Evolutionary conservation across 2,113 vertebrate genomes (phyloP).

Genomic region (Trachemys scripta): DNA sequence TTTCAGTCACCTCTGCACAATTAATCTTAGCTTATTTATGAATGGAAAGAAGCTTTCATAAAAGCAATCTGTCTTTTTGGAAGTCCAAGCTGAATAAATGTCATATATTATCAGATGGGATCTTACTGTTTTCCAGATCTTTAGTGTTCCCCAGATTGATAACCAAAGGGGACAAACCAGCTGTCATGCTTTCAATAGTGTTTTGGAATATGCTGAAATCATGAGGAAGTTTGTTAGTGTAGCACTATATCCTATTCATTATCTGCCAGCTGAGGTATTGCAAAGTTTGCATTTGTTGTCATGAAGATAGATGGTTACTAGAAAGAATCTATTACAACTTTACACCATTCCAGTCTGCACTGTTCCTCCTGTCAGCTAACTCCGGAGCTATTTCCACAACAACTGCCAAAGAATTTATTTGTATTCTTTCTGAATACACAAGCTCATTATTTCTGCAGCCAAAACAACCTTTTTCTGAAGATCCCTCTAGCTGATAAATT

Average conservation of each 20-base stretch:
- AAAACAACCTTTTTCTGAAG: constrained; percentile 52
- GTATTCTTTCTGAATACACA: constrained; percentile 33
- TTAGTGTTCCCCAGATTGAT: not conserved
- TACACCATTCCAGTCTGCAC: constrained; percentile 3
- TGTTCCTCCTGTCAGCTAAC: constrained; percentile 35
- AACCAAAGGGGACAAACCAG: not conserved
- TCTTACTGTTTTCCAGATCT: constrained; percentile 9
- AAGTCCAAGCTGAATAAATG: constrained; percentile 9
- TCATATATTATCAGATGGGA: not conserved
- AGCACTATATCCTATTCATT: constrained; percentile 2
- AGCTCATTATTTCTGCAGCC: constrained; percentile 17
- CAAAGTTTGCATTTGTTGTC: constrained; percentile 44
- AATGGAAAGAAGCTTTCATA: constrained; percentile 30
- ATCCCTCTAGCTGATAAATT: constrained; percentile 35
- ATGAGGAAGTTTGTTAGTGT: constrained; percentile 27
- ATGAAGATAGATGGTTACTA: constrained; percentile 28
- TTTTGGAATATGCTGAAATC: constrained; percentile 24
- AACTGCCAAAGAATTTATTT: constrained; percentile 23
- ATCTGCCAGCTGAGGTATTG: not conserved
- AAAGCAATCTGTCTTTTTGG: not conserved
- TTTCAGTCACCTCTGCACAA: constrained; percentile 3
- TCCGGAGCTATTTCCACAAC: constrained; percentile 52
- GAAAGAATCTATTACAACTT: constrained; percentile 32
- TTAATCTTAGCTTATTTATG: constrained; percentile 20
- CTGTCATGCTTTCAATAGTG: not conserved